Evolutionary conservation across 2,888 invertebrate species (phyloP).

Genomic region (Polietes domitor): DNA sequence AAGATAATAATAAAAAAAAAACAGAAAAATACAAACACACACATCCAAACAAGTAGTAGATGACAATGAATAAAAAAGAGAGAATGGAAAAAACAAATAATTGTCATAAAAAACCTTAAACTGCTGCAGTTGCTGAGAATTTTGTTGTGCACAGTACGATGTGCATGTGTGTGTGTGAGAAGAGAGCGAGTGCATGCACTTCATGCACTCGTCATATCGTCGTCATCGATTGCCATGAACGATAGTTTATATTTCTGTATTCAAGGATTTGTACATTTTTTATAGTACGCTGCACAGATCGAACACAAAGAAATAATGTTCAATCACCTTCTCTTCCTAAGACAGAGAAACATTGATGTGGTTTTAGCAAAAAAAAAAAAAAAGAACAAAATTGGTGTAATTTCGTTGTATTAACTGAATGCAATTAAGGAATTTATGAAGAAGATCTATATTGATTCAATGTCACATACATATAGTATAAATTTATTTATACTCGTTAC

Average conservation of each 20-base stretch:
- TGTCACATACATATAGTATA: no score
- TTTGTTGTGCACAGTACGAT: slow-evolving; percentile 6
- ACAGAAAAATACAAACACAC: background rate
- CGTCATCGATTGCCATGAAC: slow-evolving; percentile 13
- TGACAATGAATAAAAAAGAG: background rate
- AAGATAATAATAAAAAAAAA: slow-evolving; percentile 3
- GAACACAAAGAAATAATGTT: background rate
- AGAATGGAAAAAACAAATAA: slow-evolving; percentile 26
- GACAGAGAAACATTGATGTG: background rate
- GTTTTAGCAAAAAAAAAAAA: no score
- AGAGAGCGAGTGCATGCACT: slow-evolving; percentile 6
- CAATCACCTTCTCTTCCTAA: background rate
- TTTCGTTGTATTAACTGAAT: no score
- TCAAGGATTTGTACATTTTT: background rate
- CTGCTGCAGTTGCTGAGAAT: slow-evolving; percentile 51
- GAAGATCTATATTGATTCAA: no score
- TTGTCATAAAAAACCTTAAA: slow-evolving; percentile 47
- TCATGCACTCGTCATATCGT: background rate
- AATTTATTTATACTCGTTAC: no score
- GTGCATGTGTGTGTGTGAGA: background rate
- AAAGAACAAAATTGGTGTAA: no score
- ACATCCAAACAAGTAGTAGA: no score
- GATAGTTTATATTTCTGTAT: background rate
- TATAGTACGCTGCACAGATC: background rate
- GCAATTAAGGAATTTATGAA: no score